Percentiles rank a stretch among this genome's conserved stretches.
phyloP scores from a whole-genome alignment of 2,113 vertebrate species.

The Daboia siamensis region DNA sequence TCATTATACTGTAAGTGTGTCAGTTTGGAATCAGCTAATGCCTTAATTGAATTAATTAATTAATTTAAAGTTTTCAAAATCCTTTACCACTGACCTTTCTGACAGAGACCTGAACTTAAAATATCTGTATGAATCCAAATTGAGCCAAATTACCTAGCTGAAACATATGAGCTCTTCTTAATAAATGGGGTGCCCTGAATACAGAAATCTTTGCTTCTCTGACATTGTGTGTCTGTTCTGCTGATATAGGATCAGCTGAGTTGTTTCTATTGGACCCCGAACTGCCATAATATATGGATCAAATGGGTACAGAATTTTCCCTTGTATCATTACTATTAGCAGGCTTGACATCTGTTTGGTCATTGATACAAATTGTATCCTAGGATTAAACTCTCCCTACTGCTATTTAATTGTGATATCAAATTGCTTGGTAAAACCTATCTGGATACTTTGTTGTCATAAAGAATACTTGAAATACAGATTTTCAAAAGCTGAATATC shows the following conservation, averaged over 20 bases:
- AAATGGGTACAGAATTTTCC: background rate
- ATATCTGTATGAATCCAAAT: background rate
- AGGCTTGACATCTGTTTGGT: background rate
- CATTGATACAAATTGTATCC: background rate
- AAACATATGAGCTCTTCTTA: background rate
- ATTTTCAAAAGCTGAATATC: background rate
- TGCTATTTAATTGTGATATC: background rate
- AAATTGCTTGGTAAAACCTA: background rate
- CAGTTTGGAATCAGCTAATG: background rate
- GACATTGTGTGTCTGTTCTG: background rate
- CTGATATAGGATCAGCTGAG: background rate
- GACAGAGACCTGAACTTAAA: background rate
- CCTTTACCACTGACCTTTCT: background rate
- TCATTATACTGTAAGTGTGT: background rate
- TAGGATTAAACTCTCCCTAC: background rate
- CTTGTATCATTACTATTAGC: background rate
- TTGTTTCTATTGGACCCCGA: background rate
- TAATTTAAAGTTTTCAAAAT: background rate
- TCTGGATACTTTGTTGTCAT: background rate
- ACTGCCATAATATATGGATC: background rate
- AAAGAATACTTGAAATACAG: background rate
- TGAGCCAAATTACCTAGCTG: background rate
- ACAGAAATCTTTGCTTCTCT: background rate
- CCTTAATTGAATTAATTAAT: background rate
- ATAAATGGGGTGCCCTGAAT: background rate